Evolutionary conservation across 2,888 invertebrate genomes (phyloP), one percentile per base, ranked within the genome.

Genomic region (Drosophila stalkeri): DNA sequence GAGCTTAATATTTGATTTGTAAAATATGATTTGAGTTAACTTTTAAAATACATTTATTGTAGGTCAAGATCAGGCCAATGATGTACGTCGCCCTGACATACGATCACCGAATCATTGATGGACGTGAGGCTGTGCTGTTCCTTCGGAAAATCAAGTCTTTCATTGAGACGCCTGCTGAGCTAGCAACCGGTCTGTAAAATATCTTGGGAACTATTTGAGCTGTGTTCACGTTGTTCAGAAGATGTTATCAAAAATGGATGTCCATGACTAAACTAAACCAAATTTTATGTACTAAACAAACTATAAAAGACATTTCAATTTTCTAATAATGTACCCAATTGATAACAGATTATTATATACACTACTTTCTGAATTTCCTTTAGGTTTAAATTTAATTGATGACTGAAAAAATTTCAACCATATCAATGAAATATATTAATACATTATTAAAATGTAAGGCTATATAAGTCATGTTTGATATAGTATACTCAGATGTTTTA

Each of bases 11-110:
- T 33, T 3, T 3, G 7, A 4, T 6, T 20, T 2, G 7, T 3
- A 2, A 12, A n/a, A 35, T 39, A 2, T 60, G 8, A 1, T 7
- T n/a, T 35, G 5, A 9, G 39, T 33, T 6, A 2, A 3, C 46
- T 8, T 5, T 2, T 5, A 27, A 27, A 6, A 27, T 27, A 27
- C 35, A 0, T 20, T 2, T 3, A 3, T 20, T 51, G 8, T 91
- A 98, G 98, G 97, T 99, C 80, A 98, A 98, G 41, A 96, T 99
- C 91, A 95, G 98, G 76, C 99, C 99, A 20, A 99, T 99, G 98
- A 99, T 99, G 99, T 99, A 98, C 93, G 95, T 99, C 75, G 99
- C 99, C 5, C 94, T 99, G 89, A 99, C 99, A 0, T 99, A 99
- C 92, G 99, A 99, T 94, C 99, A 99, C 93, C 96, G 99, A 93